These are phyloP conservation scores for Poliocrania exsul DNA, from an alignment of 2,797 vertebrate genomes.

Conservation along the genomic window DNA sequence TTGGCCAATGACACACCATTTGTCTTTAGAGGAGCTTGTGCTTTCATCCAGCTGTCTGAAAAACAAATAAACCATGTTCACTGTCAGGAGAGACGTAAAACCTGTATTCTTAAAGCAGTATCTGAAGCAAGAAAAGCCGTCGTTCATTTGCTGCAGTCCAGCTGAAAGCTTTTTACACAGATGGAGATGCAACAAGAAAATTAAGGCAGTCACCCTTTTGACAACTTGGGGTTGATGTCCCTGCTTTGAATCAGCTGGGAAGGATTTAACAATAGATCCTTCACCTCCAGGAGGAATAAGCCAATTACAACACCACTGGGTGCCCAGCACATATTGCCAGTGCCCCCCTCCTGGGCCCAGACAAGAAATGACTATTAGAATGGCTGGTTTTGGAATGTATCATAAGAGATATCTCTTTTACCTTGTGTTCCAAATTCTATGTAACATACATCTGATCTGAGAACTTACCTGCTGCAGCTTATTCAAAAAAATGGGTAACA, in stretches of 20 bases:
- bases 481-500: not conserved
- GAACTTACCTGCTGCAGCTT: not conserved
- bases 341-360: no score
- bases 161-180: not conserved
- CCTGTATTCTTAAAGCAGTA: not conserved
- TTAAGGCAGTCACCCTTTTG: not conserved
- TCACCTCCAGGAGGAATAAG: not conserved
- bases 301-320: not conserved
- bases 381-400: not conserved
- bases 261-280: not conserved
- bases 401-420: not conserved
- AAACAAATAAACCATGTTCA: conserved; percentile 1
- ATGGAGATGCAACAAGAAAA: not conserved
- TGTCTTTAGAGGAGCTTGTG: conserved; percentile 12
- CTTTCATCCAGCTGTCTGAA: not conserved
- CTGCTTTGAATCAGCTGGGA: not conserved
- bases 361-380: not conserved
- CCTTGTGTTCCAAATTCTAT: not conserved
- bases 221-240: not conserved
- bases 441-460: not conserved
- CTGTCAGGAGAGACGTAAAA: not conserved
- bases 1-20: not conserved
- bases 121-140: not conserved
- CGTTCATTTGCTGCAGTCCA: not conserved
- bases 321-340: not conserved